phyloP scores from a whole-genome alignment of 2,888 invertebrate genomes.

The Caenorhabditis uteleia region DNA sequence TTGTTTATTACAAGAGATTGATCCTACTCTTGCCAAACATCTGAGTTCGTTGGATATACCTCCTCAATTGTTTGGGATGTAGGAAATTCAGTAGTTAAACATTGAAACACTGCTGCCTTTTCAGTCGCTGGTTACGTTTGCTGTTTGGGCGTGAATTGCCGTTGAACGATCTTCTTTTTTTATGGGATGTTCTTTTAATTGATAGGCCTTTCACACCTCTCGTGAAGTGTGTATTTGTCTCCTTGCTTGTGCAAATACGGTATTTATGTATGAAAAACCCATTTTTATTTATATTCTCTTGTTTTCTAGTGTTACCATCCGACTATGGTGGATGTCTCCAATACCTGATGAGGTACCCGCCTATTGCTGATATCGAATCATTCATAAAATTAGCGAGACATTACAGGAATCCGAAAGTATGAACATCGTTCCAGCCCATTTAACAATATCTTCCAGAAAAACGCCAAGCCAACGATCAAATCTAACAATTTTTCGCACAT shows the following conservation, averaged over 20 bases:
- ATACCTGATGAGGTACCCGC: conserved; percentile 78
- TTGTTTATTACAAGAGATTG: conserved; percentile 77
- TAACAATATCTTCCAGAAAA: conserved; percentile 64
- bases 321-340: conserved; percentile 77
- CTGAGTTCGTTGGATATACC: conserved; percentile 80
- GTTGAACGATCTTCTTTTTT: conserved; percentile 79
- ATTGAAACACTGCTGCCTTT: conserved; percentile 36
- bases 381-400: conserved; percentile 77
- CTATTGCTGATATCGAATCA: conserved; percentile 76
- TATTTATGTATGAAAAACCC: conserved; percentile 75
- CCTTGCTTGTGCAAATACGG: conserved; percentile 80
- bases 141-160: conserved; percentile 85
- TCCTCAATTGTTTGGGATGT: conserved; percentile 87
- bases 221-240: conserved; percentile 79
- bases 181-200: conserved; percentile 86
- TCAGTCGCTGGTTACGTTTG: conserved; percentile 83
- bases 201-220: conserved; percentile 74
- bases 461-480: conserved; percentile 65
- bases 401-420: conserved; percentile 72
- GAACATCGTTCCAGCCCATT: not conserved
- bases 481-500: conserved; percentile 53
- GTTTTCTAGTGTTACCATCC: conserved; percentile 34
- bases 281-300: not conserved
- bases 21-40: conserved; percentile 77
- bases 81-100: conserved; percentile 58